Conservation (phyloP, 2,113 vertebrate species). For the Dipodomys ordii region DNA sequence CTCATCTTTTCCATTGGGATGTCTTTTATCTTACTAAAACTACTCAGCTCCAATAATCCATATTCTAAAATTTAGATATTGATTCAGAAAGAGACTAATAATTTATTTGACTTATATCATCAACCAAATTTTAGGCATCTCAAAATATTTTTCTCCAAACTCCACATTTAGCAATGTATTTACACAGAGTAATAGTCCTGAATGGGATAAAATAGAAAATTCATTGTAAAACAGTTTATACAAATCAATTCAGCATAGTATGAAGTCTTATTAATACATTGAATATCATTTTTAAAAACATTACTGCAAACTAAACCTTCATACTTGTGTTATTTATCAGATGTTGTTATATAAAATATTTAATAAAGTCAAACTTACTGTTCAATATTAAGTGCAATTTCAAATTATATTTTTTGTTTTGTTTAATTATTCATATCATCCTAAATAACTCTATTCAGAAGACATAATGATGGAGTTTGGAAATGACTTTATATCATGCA, state of each 20-base stretch:
- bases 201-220: background rate
- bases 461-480: background rate
- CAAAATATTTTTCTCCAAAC: background rate
- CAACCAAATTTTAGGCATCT: background rate
- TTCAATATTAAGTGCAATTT: slow-evolving; percentile 34
- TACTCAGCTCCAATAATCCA: background rate
- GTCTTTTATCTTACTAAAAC: no score
- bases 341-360: background rate
- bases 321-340: background rate
- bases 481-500: background rate
- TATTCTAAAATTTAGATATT: background rate
- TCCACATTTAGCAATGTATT: background rate
- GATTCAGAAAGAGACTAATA: background rate
- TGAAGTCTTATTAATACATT: background rate
- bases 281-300: slow-evolving; percentile 14
- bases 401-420: slow-evolving; percentile 18
- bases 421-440: background rate
- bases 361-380: background rate
- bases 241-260: background rate
- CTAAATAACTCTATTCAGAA: background rate
- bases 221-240: background rate
- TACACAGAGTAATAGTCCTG: background rate
- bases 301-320: background rate
- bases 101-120: background rate
- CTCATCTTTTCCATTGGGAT: no score